Evolutionary conservation across 30 jellyfish, hydroid and myxozoan genomes (phyloP), one percentile per base, ranked within the genome.

Genomic region (Hydractinia echinata): DNA sequence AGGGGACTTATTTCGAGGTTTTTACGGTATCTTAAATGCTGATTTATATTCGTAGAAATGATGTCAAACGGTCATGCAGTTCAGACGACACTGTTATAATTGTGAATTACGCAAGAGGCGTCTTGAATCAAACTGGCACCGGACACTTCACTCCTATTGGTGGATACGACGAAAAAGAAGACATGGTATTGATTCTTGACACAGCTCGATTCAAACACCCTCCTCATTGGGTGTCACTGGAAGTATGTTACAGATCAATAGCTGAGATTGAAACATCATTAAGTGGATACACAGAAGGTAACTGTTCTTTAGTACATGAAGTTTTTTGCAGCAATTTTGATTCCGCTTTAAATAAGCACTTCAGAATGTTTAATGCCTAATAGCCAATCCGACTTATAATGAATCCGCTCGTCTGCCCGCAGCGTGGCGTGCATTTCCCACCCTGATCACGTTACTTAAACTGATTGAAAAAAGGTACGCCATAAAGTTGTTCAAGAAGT

Each of bases 71-170:
- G 15, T 54, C 71, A 7, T 53, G 82, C n/a, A 55, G 83, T 20
- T 78, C 60, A 8, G 39, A 20, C 50, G 81, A 71, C 53, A 71
- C 55, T 8, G 60, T 50, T 20, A 1, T 71, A 9, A 9, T 71
- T 30, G 60, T 71, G 1, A 71, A 71, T 60, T 71, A 20, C 66
- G 30, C 86, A 11, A 53, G 86, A 7, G 58, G 20, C 1, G 18
- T 20, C 9, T 60, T 78, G 20, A 58, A 60, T 8, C 81, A 54
- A 58, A 54, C 81, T 7, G 86, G 86, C 1, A 58, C 70, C 54
- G 86, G 86, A 5, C 86, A 78, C 20, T 78, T 53, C 86, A 15
- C 78, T 61, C 82, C 81, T 8, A 30, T 78, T 61, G 86, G 86
- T 55, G 86, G 82, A 55, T 78, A 53, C 55, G 55, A 78, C n/a